phyloP scores from a whole-genome alignment of 1,140 invertebrate species.

The Zaprionus gabonicus region DNA sequence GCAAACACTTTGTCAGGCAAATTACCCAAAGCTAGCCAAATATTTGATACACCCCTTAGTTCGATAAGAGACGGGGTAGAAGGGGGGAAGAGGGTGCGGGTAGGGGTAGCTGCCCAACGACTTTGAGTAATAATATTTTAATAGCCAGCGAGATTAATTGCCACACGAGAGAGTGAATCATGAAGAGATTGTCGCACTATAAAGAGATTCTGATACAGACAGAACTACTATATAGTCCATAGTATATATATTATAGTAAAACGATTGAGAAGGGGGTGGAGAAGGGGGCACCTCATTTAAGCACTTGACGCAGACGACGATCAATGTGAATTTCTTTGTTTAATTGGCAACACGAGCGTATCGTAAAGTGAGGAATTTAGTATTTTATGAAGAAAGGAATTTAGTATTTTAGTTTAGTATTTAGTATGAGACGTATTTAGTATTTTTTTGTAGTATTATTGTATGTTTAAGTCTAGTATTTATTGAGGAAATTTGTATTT shows the following conservation, averaged over 20 bases:
- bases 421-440: neutral
- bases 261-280: neutral
- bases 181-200: conserved; percentile 5
- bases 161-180: conserved; percentile 62
- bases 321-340: conserved; percentile 42
- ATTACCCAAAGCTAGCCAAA: conserved; percentile 8
- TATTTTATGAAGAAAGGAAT: conserved; percentile 2
- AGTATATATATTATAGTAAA: neutral
- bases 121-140: conserved; percentile 79
- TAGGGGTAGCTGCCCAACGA: conserved; percentile 6
- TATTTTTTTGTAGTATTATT: too few relatives aligned
- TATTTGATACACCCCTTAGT: conserved; percentile 15
- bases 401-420: conserved; percentile 13
- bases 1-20: conserved; percentile 14
- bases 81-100: conserved; percentile 8
- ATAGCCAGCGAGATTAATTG: conserved; percentile 75
- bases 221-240: conserved; percentile 3
- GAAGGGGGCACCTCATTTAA: conserved; percentile 2
- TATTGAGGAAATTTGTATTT: too few relatives aligned
- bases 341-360: conserved; percentile 75
- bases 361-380: conserved; percentile 74
- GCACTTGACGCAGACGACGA: conserved; percentile 44
- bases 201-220: conserved; percentile 8
- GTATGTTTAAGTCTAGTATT: too few relatives aligned
- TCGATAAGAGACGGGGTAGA: neutral